phyloP scores from a whole-genome alignment of 2,113 vertebrate species.

The Spilogale gracilis region DNA sequence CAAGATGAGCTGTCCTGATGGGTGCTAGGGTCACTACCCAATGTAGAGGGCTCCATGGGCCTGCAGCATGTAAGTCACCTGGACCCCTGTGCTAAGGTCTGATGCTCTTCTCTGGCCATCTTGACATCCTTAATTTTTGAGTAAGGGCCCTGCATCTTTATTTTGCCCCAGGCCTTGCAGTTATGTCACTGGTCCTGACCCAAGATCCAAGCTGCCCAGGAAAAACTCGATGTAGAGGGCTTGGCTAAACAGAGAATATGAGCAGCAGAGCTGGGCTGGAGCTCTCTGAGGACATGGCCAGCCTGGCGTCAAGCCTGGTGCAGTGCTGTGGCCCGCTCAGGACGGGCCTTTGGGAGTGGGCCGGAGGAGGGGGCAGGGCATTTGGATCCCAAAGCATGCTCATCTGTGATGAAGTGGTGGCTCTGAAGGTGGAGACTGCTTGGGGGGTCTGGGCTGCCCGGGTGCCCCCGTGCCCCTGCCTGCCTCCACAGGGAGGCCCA shows the following conservation, averaged over 20 bases:
- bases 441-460: not conserved
- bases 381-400: accelerated
- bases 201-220: not conserved
- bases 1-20: not conserved
- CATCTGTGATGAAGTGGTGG: not conserved
- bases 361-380: not conserved
- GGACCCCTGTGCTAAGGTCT: not conserved
- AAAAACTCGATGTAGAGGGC: accelerated
- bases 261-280: not conserved
- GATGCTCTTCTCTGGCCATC: not conserved
- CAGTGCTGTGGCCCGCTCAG: not conserved
- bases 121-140: not conserved
- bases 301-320: not conserved
- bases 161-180: not conserved
- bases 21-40: not conserved
- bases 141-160: not conserved
- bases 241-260: not conserved
- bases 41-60: not conserved
- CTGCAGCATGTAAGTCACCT: accelerated
- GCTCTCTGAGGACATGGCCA: accelerated
- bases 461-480: not conserved
- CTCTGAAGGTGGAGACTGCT: not conserved
- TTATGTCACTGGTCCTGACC: not conserved
- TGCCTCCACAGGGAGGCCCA: not conserved
- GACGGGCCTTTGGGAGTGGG: not conserved